These are phyloP conservation scores for Enteromius anoplus DNA, from an alignment of 2,797 vertebrate genomes.

Conservation along the genomic window DNA sequence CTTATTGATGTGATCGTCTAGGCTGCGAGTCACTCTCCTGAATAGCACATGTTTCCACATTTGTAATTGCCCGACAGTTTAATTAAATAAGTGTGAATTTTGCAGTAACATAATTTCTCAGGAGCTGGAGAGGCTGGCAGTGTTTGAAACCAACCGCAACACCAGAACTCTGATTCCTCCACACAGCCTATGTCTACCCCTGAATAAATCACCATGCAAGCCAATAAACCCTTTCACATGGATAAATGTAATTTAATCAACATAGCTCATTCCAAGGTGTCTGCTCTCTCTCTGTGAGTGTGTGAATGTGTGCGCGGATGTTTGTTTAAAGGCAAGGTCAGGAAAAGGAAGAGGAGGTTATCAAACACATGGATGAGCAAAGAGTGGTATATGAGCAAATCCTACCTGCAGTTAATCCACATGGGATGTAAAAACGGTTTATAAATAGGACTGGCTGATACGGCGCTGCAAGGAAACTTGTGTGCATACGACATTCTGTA, in stretches of 20 bases:
- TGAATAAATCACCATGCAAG: slow-evolving; percentile 38
- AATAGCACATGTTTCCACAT: slow-evolving; percentile 40
- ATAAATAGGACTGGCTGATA: not conserved
- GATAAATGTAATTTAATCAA: slow-evolving; percentile 51
- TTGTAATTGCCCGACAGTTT: slow-evolving; percentile 41
- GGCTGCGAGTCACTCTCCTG: not conserved
- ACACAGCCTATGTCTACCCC: not conserved
- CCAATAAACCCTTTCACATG: slow-evolving; percentile 42
- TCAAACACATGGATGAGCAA: slow-evolving; percentile 33
- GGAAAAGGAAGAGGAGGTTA: slow-evolving; percentile 28
- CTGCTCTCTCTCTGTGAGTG: not conserved
- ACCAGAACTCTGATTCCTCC: not conserved
- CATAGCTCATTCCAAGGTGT: slow-evolving; percentile 38
- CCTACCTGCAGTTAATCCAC: slow-evolving; percentile 16
- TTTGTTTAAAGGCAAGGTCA: slow-evolving; percentile 19
- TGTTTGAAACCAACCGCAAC: slow-evolving; percentile 16
- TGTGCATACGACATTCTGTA: not conserved
- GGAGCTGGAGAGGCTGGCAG: slow-evolving; percentile 13
- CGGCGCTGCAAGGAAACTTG: not conserved
- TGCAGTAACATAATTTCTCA: slow-evolving; percentile 35
- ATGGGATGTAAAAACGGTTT: not conserved
- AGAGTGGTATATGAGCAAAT: slow-evolving; percentile 10
- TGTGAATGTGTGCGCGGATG: not conserved
- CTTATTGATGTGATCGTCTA: slow-evolving; percentile 6
- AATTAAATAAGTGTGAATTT: slow-evolving; percentile 51